Base-by-base conservation (phyloP, 1,140 invertebrate species). In the Drosophila rhopaloa region DNA sequence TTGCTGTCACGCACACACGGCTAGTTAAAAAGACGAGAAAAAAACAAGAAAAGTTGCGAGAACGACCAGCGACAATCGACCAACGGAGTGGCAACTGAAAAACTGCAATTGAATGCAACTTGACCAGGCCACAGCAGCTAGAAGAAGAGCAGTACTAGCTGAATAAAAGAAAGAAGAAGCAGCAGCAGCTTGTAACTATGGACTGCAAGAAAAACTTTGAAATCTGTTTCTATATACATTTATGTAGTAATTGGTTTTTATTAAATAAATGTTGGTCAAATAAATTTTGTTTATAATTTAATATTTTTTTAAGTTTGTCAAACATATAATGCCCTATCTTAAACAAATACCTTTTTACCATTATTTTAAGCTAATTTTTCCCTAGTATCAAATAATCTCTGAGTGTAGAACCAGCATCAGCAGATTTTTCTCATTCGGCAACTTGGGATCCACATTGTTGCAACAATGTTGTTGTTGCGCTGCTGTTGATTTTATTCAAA, bases 401-500 rank as follows among this genome's bases (percentile, higher is more conserved):
- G 3, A 37, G 63, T 67, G 44, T 51, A 51, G 29, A 44, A 27
- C n/a, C 57, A 56, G 29, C 57, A 76, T 48, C 35, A 54, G 41
- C 41, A 38, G 38, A 54, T 55, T 46, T 63, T 62, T 63, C 51
- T 37, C 56, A 24, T 37, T 67, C 29, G 54, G 5, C 43, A 72
- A 79, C 76, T 79, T 79, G 76, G 37, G 78, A 66, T 81, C 79
- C 73, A 81, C 79, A 81, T 50, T 37, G 56, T 56, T 72, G 68
- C 68, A 72, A 72, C 68, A 71, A 58, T 16, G 37, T 68, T 46
- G 62, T 40, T 68, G 48, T 37, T 70, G 57, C 13, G 65, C 37
- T 61, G 61, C 60, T 59, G 77, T 79, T 86, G 83, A 89, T 89
- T 89, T 84, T 89, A 89, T 89, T 89, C 84, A 89, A 89, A 89